phyloP scores from a whole-genome alignment of 2,113 vertebrate species.

The Poeciliopsis turrubarensis region DNA sequence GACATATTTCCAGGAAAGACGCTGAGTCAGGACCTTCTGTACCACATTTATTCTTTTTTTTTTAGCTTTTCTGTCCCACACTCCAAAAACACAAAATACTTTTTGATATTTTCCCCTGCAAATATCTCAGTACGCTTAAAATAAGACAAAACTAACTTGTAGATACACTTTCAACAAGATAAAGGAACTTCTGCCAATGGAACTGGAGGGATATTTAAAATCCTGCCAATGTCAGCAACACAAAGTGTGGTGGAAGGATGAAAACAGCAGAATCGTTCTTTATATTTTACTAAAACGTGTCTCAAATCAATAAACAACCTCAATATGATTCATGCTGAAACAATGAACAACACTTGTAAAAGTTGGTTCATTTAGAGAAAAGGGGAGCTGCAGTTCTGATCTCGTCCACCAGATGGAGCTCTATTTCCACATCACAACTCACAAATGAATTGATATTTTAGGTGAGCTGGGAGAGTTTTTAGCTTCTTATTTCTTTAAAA shows the following conservation, averaged over 20 bases:
- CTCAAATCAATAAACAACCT: neutral
- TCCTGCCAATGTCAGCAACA: no score
- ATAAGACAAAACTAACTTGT: no score
- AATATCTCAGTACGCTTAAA: no score
- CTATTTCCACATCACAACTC: neutral
- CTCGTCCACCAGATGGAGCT: conserved; percentile 39
- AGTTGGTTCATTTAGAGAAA: neutral
- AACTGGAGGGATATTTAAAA: no score
- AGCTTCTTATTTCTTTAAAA: neutral
- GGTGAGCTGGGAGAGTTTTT: neutral
- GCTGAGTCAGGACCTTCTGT: neutral
- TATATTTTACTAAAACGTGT: no score
- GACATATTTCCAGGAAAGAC: neutral
- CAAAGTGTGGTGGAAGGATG: no score
- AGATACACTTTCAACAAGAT: no score
- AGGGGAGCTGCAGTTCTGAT: neutral
- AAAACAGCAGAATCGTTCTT: no score
- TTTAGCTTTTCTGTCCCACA: neutral
- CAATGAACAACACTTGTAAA: neutral
- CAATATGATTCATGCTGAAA: neutral
- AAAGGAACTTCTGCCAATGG: no score
- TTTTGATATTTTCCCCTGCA: no score
- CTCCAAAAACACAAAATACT: neutral
- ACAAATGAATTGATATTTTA: neutral
- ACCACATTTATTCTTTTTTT: neutral